A percentile compares a stretch with the other conserved stretches of the same genome.
Evolutionary conservation across 2,113 vertebrate genomes (phyloP).

Genomic region (Lagopus muta): DNA sequence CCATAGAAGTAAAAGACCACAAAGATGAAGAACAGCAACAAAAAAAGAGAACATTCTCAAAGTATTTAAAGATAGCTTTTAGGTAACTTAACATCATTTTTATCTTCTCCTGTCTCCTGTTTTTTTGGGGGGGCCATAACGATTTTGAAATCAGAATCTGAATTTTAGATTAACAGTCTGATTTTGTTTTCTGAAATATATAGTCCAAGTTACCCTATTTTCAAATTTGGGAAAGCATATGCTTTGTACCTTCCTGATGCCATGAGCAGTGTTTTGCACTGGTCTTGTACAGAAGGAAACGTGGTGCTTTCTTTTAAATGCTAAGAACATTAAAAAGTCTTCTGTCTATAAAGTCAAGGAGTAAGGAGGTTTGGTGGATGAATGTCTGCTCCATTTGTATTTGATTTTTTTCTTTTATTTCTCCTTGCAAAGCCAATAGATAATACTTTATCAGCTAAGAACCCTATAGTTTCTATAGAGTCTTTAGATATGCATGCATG

Average conservation of each 20-base stretch:
- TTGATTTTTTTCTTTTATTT: not conserved
- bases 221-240: not conserved
- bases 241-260: not conserved
- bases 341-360: not conserved
- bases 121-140: not conserved
- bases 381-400: not conserved
- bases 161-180: not conserved
- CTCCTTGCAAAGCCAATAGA: not conserved
- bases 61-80: not conserved
- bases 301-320: not conserved
- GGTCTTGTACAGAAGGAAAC: not conserved
- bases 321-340: not conserved
- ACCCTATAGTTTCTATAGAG: rapidly evolving
- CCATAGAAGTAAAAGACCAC: not conserved
- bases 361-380: not conserved
- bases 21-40: not conserved
- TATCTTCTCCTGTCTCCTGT: not conserved
- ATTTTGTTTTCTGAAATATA: not conserved
- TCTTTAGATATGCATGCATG: not conserved
- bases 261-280: not conserved
- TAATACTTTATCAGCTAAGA: not conserved
- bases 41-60: not conserved
- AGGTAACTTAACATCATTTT: not conserved
- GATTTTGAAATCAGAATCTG: not conserved
- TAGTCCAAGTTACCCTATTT: not conserved